Evolutionary conservation across 2,797 vertebrate species (phyloP).

Genomic region (Eupleurogrammus muticus): DNA sequence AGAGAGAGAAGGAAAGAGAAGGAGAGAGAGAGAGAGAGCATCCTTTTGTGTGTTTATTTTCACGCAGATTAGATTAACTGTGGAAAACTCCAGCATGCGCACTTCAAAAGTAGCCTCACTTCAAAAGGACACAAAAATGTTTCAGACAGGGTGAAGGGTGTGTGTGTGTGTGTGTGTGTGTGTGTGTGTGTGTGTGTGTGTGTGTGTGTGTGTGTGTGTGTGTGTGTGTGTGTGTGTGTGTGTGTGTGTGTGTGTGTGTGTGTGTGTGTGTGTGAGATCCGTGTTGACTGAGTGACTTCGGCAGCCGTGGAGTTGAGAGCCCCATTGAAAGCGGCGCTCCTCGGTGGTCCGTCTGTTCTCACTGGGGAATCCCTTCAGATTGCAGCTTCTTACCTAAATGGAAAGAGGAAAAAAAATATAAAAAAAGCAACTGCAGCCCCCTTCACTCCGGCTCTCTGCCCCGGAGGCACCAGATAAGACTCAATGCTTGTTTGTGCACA

Average conservation of each 20-base stretch:
- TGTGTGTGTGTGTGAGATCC: conserved; percentile 50
- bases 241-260: conserved; percentile 48
- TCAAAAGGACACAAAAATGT: conserved; percentile 59
- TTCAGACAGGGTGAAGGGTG: conserved; percentile 36
- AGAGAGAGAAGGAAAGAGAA: not conserved
- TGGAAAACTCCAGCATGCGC: conserved; percentile 53
- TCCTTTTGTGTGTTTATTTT: conserved; percentile 78
- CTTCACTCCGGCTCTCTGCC: conserved; percentile 25
- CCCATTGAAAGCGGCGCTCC: conserved; percentile 70
- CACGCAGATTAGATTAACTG: conserved; percentile 72
- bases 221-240: conserved; percentile 40
- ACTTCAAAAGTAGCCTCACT: conserved; percentile 59
- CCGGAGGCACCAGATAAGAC: conserved; percentile 49
- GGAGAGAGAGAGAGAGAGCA: conserved; percentile 12
- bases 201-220: conserved; percentile 37
- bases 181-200: conserved; percentile 1
- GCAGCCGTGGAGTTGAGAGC: conserved; percentile 78
- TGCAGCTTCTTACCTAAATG: conserved; percentile 70
- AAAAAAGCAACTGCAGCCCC: conserved; percentile 68
- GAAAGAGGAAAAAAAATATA: no score
- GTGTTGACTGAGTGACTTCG: conserved; percentile 78
- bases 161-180: conserved; percentile 25
- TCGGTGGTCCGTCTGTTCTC: conserved; percentile 83
- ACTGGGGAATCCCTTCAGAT: conserved; percentile 77
- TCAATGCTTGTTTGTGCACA: conserved; percentile 8